phyloP scores from a whole-genome alignment of 2,888 invertebrate species.

The Cosmia pyralina region DNA sequence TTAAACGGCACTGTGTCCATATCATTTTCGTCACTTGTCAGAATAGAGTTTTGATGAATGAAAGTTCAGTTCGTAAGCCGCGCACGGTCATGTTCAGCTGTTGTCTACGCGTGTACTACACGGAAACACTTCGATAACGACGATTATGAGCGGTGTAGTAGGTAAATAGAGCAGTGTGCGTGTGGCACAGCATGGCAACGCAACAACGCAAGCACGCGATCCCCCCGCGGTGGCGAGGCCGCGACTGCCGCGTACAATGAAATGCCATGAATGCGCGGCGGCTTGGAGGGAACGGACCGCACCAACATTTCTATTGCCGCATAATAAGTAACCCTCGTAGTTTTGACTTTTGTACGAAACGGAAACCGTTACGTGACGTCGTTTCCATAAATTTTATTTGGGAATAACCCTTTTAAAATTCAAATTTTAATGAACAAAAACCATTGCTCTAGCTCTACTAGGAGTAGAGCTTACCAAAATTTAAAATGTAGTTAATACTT shows the following conservation, averaged over 20 bases:
- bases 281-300: constrained; percentile 73
- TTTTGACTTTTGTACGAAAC: constrained; percentile 83
- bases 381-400: constrained; percentile 79
- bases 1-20: constrained; percentile 88
- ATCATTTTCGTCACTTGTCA: constrained; percentile 87
- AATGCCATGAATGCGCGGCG: constrained; percentile 86
- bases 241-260: constrained; percentile 88
- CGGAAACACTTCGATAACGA: constrained; percentile 79
- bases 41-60: constrained; percentile 79
- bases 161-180: constrained; percentile 78
- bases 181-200: constrained; percentile 68
- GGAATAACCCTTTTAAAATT: constrained; percentile 43
- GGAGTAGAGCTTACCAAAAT: background rate
- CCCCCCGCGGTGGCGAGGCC: constrained; percentile 86
- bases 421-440: constrained; percentile 27
- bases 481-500: background rate
- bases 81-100: constrained; percentile 83
- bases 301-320: constrained; percentile 85
- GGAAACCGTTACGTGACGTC: constrained; percentile 87
- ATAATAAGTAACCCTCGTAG: constrained; percentile 86
- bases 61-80: constrained; percentile 76
- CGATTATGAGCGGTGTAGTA: constrained; percentile 76
- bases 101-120: constrained; percentile 75
- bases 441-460: constrained; percentile 8
- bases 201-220: constrained; percentile 76